Evolutionary conservation across 2,797 vertebrate species (phyloP).

Genomic region (Pangasius djambal): DNA sequence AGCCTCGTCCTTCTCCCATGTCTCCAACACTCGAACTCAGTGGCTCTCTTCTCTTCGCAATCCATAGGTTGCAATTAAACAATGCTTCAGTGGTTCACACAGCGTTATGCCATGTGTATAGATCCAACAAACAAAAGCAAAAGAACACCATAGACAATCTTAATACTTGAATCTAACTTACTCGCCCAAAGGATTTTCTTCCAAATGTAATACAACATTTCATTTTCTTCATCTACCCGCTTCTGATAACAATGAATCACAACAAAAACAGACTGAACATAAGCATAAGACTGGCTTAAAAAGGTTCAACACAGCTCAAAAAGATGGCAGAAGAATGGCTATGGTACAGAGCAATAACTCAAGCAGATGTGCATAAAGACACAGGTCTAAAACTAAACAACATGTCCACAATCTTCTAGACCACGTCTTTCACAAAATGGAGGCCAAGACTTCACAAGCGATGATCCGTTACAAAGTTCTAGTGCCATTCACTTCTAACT

Average conservation of each 20-base stretch:
- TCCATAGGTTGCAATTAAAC: constrained; percentile 96
- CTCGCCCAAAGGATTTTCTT: constrained; percentile 67
- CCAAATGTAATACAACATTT: constrained; percentile 73
- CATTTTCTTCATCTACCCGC: constrained; percentile 61
- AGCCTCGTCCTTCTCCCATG: constrained; percentile 52
- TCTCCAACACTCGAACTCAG: constrained; percentile 74
- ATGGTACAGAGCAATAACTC: constrained; percentile 47
- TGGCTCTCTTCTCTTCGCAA: constrained; percentile 91
- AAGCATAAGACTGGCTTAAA: constrained; percentile 67
- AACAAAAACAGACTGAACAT: constrained; percentile 72
- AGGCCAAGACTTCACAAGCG: constrained; percentile 68
- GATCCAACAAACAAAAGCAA: constrained; percentile 73
- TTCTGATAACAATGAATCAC: constrained; percentile 63
- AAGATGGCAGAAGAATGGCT: constrained; percentile 65
- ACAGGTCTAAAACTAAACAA: constrained; percentile 76
- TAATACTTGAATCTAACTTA: constrained; percentile 78
- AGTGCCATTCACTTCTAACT: constrained; percentile 70
- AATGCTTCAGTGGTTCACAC: constrained; percentile 70
- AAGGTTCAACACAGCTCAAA: constrained; percentile 77
- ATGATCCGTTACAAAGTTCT: constrained; percentile 59
- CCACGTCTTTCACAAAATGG: constrained; percentile 77
- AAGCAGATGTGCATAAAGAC: constrained; percentile 63
- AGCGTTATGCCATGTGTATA: constrained; percentile 69
- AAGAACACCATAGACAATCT: constrained; percentile 73
- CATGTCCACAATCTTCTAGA: constrained; percentile 77